Percentiles rank a stretch among this genome's conserved stretches.
Conservation (phyloP, 2,888 invertebrate species). For the Orthosia incerta region DNA sequence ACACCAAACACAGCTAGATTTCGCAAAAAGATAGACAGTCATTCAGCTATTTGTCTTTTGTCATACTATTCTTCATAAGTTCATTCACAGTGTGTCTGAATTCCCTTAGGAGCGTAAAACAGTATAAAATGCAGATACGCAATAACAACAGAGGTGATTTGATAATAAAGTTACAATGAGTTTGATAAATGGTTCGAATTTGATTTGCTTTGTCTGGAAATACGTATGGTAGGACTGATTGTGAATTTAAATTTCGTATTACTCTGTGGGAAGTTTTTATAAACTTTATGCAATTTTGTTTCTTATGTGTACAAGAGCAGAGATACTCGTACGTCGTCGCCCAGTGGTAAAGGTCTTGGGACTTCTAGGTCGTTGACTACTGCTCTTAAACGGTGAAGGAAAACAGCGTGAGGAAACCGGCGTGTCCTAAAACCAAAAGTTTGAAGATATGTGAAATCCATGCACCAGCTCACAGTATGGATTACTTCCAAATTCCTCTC, state of each 20-base stretch:
- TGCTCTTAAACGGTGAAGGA: too few relatives aligned
- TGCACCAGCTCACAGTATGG: too few relatives aligned
- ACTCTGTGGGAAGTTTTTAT: not conserved
- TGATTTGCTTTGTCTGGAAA: constrained; percentile 20
- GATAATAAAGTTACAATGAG: constrained; percentile 49
- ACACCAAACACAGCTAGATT: not conserved
- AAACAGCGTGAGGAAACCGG: too few relatives aligned
- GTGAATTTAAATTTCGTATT: not conserved
- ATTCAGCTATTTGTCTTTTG: not conserved
- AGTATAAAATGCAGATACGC: constrained; percentile 43
- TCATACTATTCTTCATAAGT: not conserved
- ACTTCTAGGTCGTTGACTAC: too few relatives aligned
- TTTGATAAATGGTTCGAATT: constrained; percentile 42
- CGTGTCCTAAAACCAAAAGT: too few relatives aligned
- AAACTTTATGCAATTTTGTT: not conserved
- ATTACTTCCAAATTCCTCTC: too few relatives aligned
- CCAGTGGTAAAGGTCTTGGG: too few relatives aligned
- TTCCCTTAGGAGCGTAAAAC: not conserved
- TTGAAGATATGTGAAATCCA: too few relatives aligned
- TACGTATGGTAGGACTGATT: not conserved
- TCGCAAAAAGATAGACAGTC: not conserved
- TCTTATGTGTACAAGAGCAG: not conserved
- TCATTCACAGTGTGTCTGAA: constrained; percentile 2
- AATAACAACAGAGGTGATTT: constrained; percentile 32
- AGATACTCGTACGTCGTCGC: too few relatives aligned